Evolutionary conservation across 1,140 invertebrate genomes (phyloP), one percentile per base, ranked within the genome.

Genomic region (Drosophila funebris): DNA sequence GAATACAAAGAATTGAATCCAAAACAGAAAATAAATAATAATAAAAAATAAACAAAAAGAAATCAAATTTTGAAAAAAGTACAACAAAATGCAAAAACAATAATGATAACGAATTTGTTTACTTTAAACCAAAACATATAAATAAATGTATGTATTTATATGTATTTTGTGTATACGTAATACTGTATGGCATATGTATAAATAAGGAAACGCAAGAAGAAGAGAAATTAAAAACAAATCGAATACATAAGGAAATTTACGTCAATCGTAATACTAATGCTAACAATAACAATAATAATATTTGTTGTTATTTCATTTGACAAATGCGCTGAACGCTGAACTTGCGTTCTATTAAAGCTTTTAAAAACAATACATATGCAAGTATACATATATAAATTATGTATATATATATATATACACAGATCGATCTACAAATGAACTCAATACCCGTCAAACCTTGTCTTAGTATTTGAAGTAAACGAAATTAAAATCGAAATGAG

Each of bases 351-450:
- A 50, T 39, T 16, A 7, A 62, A 50, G 58, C 58, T 39, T 22
- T 36, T 27, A 31, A 46, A 56, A 37, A 20, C 11, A 39, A 27
- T 57, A 29, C 20, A 36, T 6, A 27, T 14, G 22, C n/a, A 20
- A 8, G 33, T 11, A 39, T 29, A 60, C 7, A 44, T 24, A 60
- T 36, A 14, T 14, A 24, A 13, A 31, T 18, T 29, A 43, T 46
- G 11, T 14, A 50, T 63, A 9, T 41, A 31, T 20, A 11, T 43
- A 18, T 22, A 14, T 36, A 24, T 24, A 9, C 6, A 33, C 20
- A 60, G 14, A 60, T 13, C 4, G 2, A 66, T 54, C 52, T 66
- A 66, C 61, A 64, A 46, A 64, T 64, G 27, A 64, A 64, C 37
- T 64, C 36, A 53, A 43, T 41, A 52, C 36, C 50, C 33, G 50